phyloP scores from a whole-genome alignment of 2,888 invertebrate species.

The Arge pagana region DNA sequence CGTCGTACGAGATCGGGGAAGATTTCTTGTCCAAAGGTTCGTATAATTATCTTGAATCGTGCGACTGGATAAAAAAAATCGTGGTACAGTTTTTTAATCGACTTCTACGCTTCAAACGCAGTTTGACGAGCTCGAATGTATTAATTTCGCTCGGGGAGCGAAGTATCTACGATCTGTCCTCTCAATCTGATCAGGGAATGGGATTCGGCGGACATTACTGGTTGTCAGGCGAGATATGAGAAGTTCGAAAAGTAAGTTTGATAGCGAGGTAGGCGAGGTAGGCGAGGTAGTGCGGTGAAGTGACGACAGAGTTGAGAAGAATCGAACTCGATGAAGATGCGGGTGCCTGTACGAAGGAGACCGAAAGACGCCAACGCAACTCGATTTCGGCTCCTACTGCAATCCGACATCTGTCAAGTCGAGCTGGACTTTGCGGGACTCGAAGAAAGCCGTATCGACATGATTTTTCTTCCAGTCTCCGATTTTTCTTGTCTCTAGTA shows the following conservation, averaged over 20 bases:
- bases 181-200: background rate
- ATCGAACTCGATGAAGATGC: constrained; percentile 20
- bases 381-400: constrained; percentile 24
- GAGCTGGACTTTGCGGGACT: constrained; percentile 7
- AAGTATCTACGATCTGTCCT: background rate
- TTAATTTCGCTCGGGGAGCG: background rate
- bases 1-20: no score
- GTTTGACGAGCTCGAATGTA: background rate
- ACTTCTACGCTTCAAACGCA: no score
- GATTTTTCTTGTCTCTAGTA: no score
- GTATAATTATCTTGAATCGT: no score
- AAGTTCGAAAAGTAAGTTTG: constrained; percentile 52
- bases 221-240: constrained; percentile 36
- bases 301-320: constrained; percentile 8
- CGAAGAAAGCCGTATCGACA: no score
- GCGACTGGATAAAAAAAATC: no score
- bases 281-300: constrained; percentile 7
- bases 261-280: constrained; percentile 29
- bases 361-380: constrained; percentile 25
- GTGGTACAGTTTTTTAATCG: no score
- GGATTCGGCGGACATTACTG: constrained; percentile 6
- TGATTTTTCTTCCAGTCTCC: no score
- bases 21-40: no score
- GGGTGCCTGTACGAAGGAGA: constrained; percentile 30
- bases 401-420: constrained; percentile 12